Base-by-base conservation (phyloP, 2,113 vertebrate genomes). In the Crocuta crocuta region DNA sequence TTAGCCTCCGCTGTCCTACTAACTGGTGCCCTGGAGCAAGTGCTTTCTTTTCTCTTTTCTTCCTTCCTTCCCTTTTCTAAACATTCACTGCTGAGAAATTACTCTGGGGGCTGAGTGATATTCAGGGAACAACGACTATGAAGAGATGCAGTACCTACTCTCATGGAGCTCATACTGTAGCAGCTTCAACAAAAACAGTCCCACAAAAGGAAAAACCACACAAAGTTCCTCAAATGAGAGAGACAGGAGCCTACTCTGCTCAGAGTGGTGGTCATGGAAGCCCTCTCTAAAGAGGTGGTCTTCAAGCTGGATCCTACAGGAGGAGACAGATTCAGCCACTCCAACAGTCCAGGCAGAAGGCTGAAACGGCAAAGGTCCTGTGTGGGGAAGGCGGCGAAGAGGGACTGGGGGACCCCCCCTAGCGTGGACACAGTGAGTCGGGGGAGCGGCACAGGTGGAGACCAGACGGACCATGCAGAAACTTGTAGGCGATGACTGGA, bases 201-300 rank as follows among this genome's bases (percentile, higher is more conserved):
- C 17, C 55, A 79, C 31, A 53, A 74, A 92, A 76, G 58, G 21
- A 80, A 84, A 90, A 86, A 16, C 8, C 26, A 76, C 39, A 28
- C 86, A 89, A 82, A 71, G 11, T n/a, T 33, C 23, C 50, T 91
- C 74, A 10, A 45, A 58, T 65, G 33, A 94, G 68, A 63, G 78
- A n/a, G 50, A 74, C 39, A 88, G 68, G 17, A 58, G 23, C 12
- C 28, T 65, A 33, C 15, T 85, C 66, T 89, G 21, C 15, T 33
- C 10, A 61, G 43, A 16, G 28, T 24, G 9, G 65, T 15, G 31
- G 39, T 61, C 65, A 88, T 4, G 5, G 33, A 84, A 92, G 50
- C 66, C 2, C 45, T 71, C 8, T 87, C 55, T 86, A 5, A 35
- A 48, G 10, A 58, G 3, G 45, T 0, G 7, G 21, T 55, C 50